phyloP scores from a whole-genome alignment of 1,140 invertebrate genomes.

The Leptinotarsa undecemlineata region DNA sequence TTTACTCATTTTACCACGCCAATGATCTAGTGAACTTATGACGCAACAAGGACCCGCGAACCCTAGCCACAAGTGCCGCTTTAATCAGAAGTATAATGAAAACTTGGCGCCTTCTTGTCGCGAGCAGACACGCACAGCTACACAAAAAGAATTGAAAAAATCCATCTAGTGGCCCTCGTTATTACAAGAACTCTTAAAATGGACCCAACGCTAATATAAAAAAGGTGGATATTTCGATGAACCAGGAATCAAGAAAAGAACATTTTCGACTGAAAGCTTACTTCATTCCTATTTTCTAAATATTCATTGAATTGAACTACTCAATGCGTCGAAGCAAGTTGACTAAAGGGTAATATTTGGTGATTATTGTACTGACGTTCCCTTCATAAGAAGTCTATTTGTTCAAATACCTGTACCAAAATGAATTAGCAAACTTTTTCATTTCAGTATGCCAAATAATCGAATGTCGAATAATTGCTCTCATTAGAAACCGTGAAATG shows the following conservation, averaged over 20 bases:
- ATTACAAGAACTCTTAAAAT: constrained; percentile 4
- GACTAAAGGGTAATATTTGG: too few species aligned
- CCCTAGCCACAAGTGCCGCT: constrained; percentile 32
- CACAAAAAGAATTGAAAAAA: constrained; percentile 51
- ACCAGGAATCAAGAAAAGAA: neutral
- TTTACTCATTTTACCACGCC: neutral
- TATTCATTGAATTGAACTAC: too few species aligned
- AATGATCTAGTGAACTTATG: neutral
- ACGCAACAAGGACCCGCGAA: neutral
- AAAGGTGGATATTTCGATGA: neutral
- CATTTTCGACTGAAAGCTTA: too few species aligned
- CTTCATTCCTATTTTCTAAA: too few species aligned
- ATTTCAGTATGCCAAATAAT: too few species aligned
- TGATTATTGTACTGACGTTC: too few species aligned
- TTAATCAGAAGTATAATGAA: constrained; percentile 53
- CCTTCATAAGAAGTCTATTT: too few species aligned
- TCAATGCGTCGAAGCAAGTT: too few species aligned
- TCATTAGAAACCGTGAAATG: too few species aligned
- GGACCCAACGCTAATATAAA: neutral
- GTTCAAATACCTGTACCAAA: too few species aligned
- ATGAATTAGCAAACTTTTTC: too few species aligned
- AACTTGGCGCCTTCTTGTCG: constrained; percentile 52
- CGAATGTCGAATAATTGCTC: too few species aligned
- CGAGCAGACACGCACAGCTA: constrained; percentile 51
- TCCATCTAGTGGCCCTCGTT: constrained; percentile 39